Evolutionary conservation across 2,888 invertebrate species (phyloP).

Genomic region (Zelleria hepariella): DNA sequence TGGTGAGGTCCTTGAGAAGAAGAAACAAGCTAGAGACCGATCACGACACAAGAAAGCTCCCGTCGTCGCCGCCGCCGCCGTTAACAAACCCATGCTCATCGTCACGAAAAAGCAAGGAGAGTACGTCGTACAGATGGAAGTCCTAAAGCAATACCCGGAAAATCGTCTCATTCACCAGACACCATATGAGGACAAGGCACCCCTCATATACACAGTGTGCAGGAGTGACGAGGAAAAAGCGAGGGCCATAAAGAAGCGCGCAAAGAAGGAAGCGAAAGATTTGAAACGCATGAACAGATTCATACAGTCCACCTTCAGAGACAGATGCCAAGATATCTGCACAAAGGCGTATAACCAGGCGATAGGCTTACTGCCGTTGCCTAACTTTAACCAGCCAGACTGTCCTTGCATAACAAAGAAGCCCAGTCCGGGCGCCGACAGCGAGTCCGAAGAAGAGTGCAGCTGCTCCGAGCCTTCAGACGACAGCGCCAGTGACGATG

Average conservation of each 20-base stretch:
- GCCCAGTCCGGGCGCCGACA: neutral
- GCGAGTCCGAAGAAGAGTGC: neutral
- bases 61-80: neutral
- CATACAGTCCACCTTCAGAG: conserved; percentile 55
- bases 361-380: conserved; percentile 50
- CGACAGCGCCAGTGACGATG: conserved; percentile 46
- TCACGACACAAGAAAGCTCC: conserved; percentile 38
- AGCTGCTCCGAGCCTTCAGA: conserved; percentile 61
- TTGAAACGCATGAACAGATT: conserved; percentile 50
- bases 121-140: conserved; percentile 60
- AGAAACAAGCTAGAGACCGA: conserved; percentile 52
- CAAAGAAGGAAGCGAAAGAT: conserved; percentile 52
- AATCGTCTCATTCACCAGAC: conserved; percentile 51
- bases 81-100: conserved; percentile 15
- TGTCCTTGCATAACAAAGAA: conserved; percentile 43
- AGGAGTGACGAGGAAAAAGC: conserved; percentile 51
- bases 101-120: conserved; percentile 52
- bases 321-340: conserved; percentile 63
- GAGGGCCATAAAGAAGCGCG: conserved; percentile 46
- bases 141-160: conserved; percentile 59
- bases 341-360: conserved; percentile 63
- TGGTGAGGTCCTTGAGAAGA: conserved; percentile 47
- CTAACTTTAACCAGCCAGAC: conserved; percentile 48
- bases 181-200: conserved; percentile 60
- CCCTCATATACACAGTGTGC: conserved; percentile 51